phyloP scores from a whole-genome alignment of 2,888 invertebrate species.

The Iphiclides podalirius region DNA sequence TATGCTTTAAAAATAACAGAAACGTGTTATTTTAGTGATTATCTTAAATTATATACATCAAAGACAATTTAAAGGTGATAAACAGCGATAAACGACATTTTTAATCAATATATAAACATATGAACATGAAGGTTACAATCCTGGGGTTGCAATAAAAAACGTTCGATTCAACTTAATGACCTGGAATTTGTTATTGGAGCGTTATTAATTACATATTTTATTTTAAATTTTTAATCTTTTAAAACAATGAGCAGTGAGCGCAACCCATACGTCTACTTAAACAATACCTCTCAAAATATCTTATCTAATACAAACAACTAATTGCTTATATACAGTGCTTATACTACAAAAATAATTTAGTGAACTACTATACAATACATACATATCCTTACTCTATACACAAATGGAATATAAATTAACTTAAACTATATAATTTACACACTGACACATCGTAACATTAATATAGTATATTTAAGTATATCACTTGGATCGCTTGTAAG shows the following conservation, averaged over 20 bases:
- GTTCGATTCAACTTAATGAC: no score
- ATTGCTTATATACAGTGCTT: conserved; percentile 73
- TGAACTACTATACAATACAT: conserved; percentile 68
- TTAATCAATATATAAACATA: no score
- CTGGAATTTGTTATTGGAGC: no score
- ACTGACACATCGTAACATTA: conserved; percentile 34
- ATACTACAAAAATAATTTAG: conserved; percentile 78
- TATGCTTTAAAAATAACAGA: no score
- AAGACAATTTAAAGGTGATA: no score
- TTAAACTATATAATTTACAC: conserved; percentile 50
- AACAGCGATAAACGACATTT: no score
- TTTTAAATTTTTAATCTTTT: no score
- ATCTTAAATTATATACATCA: no score
- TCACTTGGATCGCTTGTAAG: conserved; percentile 33
- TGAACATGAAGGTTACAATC: no score
- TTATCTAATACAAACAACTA: conserved; percentile 67
- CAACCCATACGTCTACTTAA: conserved; percentile 46
- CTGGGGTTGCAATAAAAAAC: no score
- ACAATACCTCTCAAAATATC: conserved; percentile 50
- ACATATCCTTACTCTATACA: conserved; percentile 41
- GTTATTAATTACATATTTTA: no score
- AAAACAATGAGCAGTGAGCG: conserved; percentile 39
- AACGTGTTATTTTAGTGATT: no score
- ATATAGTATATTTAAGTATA: conserved; percentile 29
- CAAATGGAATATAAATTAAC: conserved; percentile 61